Conservation (phyloP, 2,888 invertebrate species). For the Arrhopalites spinosus region DNA sequence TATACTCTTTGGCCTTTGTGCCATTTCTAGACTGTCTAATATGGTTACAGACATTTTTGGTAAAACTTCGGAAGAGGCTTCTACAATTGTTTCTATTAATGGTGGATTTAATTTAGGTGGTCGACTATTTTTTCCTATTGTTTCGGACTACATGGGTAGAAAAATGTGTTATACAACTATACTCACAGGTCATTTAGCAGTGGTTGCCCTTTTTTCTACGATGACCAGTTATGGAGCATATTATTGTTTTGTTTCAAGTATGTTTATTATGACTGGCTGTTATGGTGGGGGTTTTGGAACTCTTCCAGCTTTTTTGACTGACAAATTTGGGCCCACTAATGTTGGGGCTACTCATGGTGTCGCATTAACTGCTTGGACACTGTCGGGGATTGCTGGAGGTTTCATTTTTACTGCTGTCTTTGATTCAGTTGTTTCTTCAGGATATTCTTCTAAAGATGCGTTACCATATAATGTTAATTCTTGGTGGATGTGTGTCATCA, state of each 20-base stretch:
- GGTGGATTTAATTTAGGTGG: conserved; percentile 54
- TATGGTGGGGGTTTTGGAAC: conserved; percentile 32
- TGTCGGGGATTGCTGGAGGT: conserved; percentile 51
- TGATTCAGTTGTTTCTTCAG: conserved; percentile 25
- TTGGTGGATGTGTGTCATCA: conserved; percentile 50
- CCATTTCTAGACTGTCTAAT: conserved; percentile 52
- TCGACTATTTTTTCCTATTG: conserved; percentile 45
- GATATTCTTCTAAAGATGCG: conserved; percentile 34
- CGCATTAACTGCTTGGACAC: conserved; percentile 49
- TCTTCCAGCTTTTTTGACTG: conserved; percentile 37
- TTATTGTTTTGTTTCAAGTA: conserved; percentile 45
- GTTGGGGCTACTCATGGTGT: conserved; percentile 52
- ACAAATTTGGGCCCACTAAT: conserved; percentile 44
- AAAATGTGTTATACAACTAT: conserved; percentile 49
- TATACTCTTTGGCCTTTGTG: conserved; percentile 51
- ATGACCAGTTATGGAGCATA: conserved; percentile 44
- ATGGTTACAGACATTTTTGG: conserved; percentile 52
- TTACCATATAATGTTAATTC: conserved; percentile 51
- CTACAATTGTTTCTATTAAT: conserved; percentile 50
- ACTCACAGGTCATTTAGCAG: conserved; percentile 43
- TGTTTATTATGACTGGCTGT: conserved; percentile 46
- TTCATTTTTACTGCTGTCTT: conserved; percentile 49
- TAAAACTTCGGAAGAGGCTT: conserved; percentile 39
- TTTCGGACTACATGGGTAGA: conserved; percentile 51
- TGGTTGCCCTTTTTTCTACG: conserved; percentile 40